Evolutionary conservation across 1,140 invertebrate genomes (phyloP), one percentile per base, ranked within the genome.

Genomic region (Ectropis grisescens): DNA sequence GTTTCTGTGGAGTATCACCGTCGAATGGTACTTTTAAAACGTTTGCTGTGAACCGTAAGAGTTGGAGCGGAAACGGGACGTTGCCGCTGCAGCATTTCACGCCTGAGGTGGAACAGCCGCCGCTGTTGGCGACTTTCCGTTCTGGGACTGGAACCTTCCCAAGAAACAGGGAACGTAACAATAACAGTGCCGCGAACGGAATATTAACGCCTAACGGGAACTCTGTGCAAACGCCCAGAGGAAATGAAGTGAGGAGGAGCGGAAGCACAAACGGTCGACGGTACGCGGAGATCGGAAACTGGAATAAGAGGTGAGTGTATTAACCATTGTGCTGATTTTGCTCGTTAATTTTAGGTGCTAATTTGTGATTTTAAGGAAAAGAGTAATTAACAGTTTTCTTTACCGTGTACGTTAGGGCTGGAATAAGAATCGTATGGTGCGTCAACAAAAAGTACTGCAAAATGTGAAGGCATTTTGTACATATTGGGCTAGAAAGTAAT

Each of bases 211-310:
- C 80, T 36, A 83, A 83, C 70, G 82, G 79, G 49, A 82, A 82
- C 58, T 69, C 74, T 12, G 59, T 70, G 29, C 67, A 75, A 58
- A 74, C 68, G 45, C 58, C 69, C 41, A 70, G 48, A 76, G 80
- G 72, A 75, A 82, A 79, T 75, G 82, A 83, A 70, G 61, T 75
- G 58, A 81, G 76, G 46, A 75, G 71, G 44, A 82, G 74, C 67
- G 75, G 64, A 60, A 66, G 68, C 43, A 57, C 70, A 48, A 82
- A 81, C 55, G 80, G 78, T 41, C 71, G 80, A 51, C 74, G 82
- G 37, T 83, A 83, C 60, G 82, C 82, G 29, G 82, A 83, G 57
- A 83, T 83, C 50, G 82, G 82, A 58, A 82, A 83, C 71, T 83
- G 80, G 80, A 81, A 58, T 56, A 72, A 82, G 69, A 83, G 80